Evolutionary conservation across 2,113 vertebrate species (phyloP).

Genomic region (Axis porcinus): DNA sequence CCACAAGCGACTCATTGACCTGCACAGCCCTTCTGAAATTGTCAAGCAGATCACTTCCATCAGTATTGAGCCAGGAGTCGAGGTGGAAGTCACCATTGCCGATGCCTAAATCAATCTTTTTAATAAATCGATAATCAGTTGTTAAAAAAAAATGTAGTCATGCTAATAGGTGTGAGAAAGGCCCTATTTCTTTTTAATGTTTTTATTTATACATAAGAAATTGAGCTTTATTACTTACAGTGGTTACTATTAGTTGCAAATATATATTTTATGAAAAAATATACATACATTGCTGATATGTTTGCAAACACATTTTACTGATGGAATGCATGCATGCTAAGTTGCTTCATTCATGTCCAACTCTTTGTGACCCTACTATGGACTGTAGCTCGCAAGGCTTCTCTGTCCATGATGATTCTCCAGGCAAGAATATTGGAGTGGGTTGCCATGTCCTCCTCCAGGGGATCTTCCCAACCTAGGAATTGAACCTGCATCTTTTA

Average conservation of each 20-base stretch:
- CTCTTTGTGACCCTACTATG: neutral
- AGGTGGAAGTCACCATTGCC: too few species aligned
- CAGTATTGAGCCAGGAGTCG: too few species aligned
- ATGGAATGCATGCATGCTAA: neutral
- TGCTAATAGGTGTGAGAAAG: neutral
- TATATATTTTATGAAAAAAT: neutral
- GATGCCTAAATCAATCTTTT: too few species aligned
- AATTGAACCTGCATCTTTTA: neutral
- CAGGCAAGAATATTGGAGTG: neutral
- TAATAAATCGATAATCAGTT: too few species aligned
- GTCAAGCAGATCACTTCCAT: too few species aligned
- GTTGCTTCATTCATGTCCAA: neutral
- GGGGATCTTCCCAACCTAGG: neutral
- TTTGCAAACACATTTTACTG: neutral
- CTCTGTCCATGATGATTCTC: neutral
- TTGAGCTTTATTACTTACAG: neutral
- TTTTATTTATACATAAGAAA: neutral
- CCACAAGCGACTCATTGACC: too few species aligned
- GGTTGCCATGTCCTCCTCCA: neutral
- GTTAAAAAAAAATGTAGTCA: neutral
- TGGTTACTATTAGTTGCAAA: neutral
- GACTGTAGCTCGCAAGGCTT: accelerated
- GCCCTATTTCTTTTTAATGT: neutral
- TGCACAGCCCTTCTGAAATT: too few species aligned
- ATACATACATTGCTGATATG: neutral